Evolutionary conservation across 2,888 invertebrate genomes (phyloP).

Genomic region (Hirtodrosophila confusa): DNA sequence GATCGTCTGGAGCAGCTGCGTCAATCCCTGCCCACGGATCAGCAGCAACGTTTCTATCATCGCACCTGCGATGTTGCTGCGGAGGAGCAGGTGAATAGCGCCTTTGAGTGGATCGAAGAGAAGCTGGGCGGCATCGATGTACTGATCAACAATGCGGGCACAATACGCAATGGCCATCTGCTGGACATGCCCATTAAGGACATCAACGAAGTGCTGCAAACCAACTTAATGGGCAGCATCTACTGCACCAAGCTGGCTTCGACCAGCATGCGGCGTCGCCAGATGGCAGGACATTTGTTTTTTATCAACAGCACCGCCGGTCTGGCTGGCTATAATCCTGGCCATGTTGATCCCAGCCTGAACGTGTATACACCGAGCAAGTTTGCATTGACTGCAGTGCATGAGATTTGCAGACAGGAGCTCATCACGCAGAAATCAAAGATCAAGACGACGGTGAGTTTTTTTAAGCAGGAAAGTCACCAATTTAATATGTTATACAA

Average conservation of each 20-base stretch:
- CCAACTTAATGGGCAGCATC: constrained; percentile 85
- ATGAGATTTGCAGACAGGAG: constrained; percentile 82
- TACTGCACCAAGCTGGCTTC: constrained; percentile 85
- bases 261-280: constrained; percentile 84
- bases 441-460: constrained; percentile 82
- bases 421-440: constrained; percentile 73
- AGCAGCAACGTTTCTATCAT: constrained; percentile 67
- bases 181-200: constrained; percentile 73
- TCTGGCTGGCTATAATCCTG: constrained; percentile 73
- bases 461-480: too few relatives aligned
- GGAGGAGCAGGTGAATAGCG: constrained; percentile 85
- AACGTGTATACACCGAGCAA: constrained; percentile 82
- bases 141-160: constrained; percentile 87
- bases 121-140: constrained; percentile 86
- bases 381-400: constrained; percentile 81
- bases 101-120: constrained; percentile 85
- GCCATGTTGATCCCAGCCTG: constrained; percentile 61
- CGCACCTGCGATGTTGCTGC: constrained; percentile 85
- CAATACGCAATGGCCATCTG: constrained; percentile 77
- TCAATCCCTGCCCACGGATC: constrained; percentile 56
- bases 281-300: constrained; percentile 77
- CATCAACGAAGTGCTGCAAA: constrained; percentile 83
- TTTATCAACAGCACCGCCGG: constrained; percentile 81
- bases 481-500: too few relatives aligned
- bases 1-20: constrained; percentile 72